Evolutionary conservation across 1,140 invertebrate species (phyloP), one percentile per base, ranked within the genome.

Genomic region (Trypoxylus dichotomus): DNA sequence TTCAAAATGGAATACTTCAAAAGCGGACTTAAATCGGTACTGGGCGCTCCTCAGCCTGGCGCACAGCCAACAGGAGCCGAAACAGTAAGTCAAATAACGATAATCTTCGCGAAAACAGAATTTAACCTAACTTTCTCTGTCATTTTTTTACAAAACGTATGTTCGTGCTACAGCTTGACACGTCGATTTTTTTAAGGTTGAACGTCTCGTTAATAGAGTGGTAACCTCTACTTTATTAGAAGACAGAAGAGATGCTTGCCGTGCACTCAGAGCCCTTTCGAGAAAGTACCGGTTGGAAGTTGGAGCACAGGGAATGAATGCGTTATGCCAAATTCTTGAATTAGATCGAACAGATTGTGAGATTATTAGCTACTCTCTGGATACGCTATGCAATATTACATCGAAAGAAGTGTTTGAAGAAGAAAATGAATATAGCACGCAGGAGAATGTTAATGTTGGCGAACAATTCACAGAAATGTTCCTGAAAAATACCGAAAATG

Each of bases 381-480:
- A 99, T 83, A 95, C 96, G 1, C 88, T 99, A 0, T 95, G 94
- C 84, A 96, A 97, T 87, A 91, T 99, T 76, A 96, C 96, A 78
- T 93, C 92, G 21, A 92, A 93, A 82, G 93, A 96, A 84, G 89
- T 91, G 43, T 94, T 95, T 83, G 93, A 96, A 32, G 94, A 95
- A 86, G 94, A 96, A 88, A 91, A 92, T 87, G 90, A 91, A 73
- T 79, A 76, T 8, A 77, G 81, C 13, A 80, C 81, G 58, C 81
- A 79, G n/a, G 77, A 80, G 37, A 79, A 80, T 74, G 87, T 90
- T n/a, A 92, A 92, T 81, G 89, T 92, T 72, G 97, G 98, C 10
- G 94, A 96, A 84, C 96, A 98, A 85, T 99, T 99, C 84, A 98
- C 98, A 5, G 98, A 99, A 89, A 98, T 99, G 89, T 98, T 99